Evolutionary conservation across 1,140 invertebrate genomes (phyloP), one percentile per base, ranked within the genome.

Genomic region (Hypsibius dujardini): DNA sequence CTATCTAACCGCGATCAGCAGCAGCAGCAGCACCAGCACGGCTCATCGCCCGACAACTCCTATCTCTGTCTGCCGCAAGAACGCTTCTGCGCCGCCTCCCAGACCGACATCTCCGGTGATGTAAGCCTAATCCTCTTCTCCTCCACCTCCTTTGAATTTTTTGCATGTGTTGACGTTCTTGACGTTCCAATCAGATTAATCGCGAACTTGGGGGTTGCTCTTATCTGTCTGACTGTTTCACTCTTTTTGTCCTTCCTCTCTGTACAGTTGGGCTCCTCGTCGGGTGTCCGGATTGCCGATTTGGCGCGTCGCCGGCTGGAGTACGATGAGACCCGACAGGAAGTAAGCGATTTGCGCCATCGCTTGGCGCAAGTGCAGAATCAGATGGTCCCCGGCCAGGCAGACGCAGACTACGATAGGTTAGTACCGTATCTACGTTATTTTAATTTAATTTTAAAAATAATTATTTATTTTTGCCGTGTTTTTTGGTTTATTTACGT

Each of bases 31-130:
- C n/a, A n/a, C n/a, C n/a, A n/a, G n/a, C n/a, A n/a, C n/a, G n/a
- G n/a, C n/a, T n/a, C n/a, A n/a, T 87, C 89, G 47, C 88, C 89
- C 1, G 90, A 92, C 76, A 84, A 88, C 0, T 90, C 88, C 56
- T 89, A 88, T 0, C 79, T 91, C 15, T 89, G 86, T 75, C 79
- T 91, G 70, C 87, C 88, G 3, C 86, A 87, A 28, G 88, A 92
- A 74, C 90, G 89, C 79, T 82, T 90, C 12, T 91, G 87, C 77
- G 92, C 90, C 3, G 92, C 92, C 47, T 95, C 92, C 0, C 92
- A 95, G 80, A 96, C 92, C 0, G 92, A 96, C 79, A 82, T 95
- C 14, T 90, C 89, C 62, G 90, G 90, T 47, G 92, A 95, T 78
- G 84, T 85, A 79, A 75, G 74, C 75, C 28, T 14, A 67, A 62